These are phyloP conservation scores for Drosophila suboccidentalis DNA, from an alignment of 2,888 invertebrate genomes.

Conservation along the genomic window DNA sequence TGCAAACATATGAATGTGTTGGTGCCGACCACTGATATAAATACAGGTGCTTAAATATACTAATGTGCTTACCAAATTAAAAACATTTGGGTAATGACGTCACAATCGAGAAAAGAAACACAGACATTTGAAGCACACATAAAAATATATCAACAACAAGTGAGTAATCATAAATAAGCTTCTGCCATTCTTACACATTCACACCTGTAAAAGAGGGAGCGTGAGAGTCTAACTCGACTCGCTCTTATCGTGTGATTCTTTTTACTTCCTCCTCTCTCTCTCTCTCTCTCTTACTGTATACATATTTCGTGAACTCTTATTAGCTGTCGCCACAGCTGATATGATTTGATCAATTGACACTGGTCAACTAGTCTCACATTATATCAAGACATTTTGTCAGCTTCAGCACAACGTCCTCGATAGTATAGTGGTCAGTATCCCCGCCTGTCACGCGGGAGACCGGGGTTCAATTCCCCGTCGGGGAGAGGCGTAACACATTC, in stretches of 20 bases:
- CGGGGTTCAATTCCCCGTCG: constrained; percentile 75
- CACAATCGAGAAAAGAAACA: constrained; percentile 7
- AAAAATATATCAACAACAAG: constrained; percentile 6
- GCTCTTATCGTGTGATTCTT: background rate
- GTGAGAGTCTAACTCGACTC: background rate
- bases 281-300: no score
- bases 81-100: constrained; percentile 14
- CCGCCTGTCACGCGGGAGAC: constrained; percentile 71
- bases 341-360: background rate
- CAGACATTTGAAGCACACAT: constrained; percentile 8
- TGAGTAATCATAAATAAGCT: constrained; percentile 18
- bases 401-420: constrained; percentile 11
- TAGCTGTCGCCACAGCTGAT: background rate
- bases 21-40: no score
- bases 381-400: background rate
- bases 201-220: constrained; percentile 1
- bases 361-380: background rate
- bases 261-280: background rate
- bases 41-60: background rate
- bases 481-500: constrained; percentile 37
- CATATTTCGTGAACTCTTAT: background rate
- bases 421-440: constrained; percentile 74
- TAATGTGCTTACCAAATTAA: background rate
- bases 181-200: background rate
- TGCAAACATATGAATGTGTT: no score